phyloP scores from a whole-genome alignment of 2,797 vertebrate species.

The Cynodonichthys magdalenae region DNA sequence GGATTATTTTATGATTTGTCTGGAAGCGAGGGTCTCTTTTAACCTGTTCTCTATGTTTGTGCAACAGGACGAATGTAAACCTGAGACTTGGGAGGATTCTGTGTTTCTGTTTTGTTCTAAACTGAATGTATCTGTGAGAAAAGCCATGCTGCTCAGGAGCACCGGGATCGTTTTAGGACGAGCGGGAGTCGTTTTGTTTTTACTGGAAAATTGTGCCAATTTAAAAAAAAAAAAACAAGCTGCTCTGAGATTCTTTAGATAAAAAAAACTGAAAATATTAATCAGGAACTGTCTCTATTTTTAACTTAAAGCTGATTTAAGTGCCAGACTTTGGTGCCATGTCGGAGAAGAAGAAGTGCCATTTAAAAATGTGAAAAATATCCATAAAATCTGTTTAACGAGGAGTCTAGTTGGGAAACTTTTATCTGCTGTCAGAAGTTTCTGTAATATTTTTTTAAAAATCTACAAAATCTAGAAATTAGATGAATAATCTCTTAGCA shows the following conservation, averaged over 20 bases:
- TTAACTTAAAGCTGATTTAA: slow-evolving; percentile 8
- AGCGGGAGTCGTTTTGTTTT: slow-evolving; percentile 6
- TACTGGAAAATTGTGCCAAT: slow-evolving; percentile 39
- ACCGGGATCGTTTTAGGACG: neutral
- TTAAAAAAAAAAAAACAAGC: slow-evolving; percentile 10
- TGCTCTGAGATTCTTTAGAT: slow-evolving; percentile 32
- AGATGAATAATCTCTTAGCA: neutral
- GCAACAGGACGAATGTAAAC: slow-evolving; percentile 64
- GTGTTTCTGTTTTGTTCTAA: slow-evolving; percentile 33
- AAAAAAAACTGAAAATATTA: slow-evolving; percentile 2
- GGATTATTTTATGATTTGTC: no score
- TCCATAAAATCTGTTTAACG: neutral
- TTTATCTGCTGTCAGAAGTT: neutral
- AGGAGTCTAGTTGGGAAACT: neutral
- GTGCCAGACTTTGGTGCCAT: slow-evolving; percentile 10
- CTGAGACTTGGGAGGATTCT: slow-evolving; percentile 5
- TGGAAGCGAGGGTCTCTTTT: no score
- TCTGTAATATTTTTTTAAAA: slow-evolving; percentile 1
- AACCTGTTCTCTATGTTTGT: no score
- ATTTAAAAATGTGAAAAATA: slow-evolving; percentile 15
- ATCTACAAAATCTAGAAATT: neutral
- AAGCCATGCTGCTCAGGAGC: slow-evolving; percentile 29
- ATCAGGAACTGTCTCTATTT: neutral
- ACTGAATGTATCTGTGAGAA: slow-evolving; percentile 56
- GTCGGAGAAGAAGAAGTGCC: slow-evolving; percentile 30